phyloP scores from a whole-genome alignment of 2,888 invertebrate genomes.

The Apodemia duryi region DNA sequence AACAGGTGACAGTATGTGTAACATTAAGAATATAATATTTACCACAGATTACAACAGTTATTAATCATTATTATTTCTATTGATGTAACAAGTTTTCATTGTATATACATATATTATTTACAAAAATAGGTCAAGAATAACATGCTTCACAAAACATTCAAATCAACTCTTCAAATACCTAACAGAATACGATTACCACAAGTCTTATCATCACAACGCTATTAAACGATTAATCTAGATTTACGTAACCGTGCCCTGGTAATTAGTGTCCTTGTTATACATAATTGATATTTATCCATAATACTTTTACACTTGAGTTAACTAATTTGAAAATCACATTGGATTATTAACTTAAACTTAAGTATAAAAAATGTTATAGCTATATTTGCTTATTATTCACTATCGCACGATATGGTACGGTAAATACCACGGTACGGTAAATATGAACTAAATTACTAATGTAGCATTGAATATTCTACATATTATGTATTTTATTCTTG shows the following conservation, averaged over 20 bases:
- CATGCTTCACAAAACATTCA: neutral
- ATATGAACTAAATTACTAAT: neutral
- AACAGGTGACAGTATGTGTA: too few species aligned
- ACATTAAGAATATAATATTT: too few species aligned
- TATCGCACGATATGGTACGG: too few species aligned
- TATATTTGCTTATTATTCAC: too few species aligned
- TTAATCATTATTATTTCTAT: too few species aligned
- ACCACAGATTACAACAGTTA: too few species aligned
- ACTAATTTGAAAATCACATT: neutral
- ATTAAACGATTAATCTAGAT: neutral
- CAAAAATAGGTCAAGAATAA: neutral
- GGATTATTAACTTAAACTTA: neutral
- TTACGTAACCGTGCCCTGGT: neutral
- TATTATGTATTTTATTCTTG: too few species aligned
- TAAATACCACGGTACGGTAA: too few species aligned
- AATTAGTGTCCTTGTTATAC: neutral
- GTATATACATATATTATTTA: neutral
- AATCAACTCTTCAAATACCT: neutral
- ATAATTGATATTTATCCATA: neutral
- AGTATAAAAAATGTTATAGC: neutral
- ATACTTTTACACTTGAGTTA: neutral
- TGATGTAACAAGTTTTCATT: neutral
- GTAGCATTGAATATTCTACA: neutral
- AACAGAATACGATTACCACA: conserved; percentile 5
- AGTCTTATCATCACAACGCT: neutral